phyloP scores from a whole-genome alignment of 2,888 invertebrate species.

The Philopedon plagiatum region DNA sequence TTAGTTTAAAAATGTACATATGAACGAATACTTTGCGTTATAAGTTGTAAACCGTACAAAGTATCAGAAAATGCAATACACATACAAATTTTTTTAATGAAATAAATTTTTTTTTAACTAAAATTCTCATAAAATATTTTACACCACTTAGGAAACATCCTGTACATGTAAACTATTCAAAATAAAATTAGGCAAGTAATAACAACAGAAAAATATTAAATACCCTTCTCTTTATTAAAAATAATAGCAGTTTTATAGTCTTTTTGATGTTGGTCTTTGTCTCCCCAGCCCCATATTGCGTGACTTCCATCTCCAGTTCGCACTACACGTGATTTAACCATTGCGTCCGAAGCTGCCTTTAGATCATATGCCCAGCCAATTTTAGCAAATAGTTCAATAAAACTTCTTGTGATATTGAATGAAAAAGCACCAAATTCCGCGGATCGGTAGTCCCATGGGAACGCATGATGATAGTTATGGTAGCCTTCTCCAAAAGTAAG shows the following conservation, averaged over 20 bases:
- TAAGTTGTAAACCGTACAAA: too few relatives aligned
- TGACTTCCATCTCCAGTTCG: conserved; percentile 61
- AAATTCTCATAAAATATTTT: too few relatives aligned
- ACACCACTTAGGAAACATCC: too few relatives aligned
- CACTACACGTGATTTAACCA: conserved; percentile 78
- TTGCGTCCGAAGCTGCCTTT: conserved; percentile 82
- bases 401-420: conserved; percentile 80
- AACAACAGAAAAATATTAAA: too few relatives aligned
- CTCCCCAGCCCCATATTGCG: conserved; percentile 86
- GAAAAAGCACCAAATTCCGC: conserved; percentile 76
- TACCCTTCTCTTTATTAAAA: conserved; percentile 57
- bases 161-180: too few relatives aligned
- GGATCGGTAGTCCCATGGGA: conserved; percentile 77
- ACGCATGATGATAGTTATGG: conserved; percentile 90
- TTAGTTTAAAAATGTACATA: too few relatives aligned
- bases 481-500: conserved; percentile 84
- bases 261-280: conserved; percentile 74
- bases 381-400: conserved; percentile 86
- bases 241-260: conserved; percentile 62
- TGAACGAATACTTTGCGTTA: too few relatives aligned
- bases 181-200: too few relatives aligned
- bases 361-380: conserved; percentile 91
- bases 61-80: too few relatives aligned
- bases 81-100: too few relatives aligned
- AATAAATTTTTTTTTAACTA: too few relatives aligned